These are phyloP conservation scores for Agrotis ipsilon DNA, from an alignment of 2,888 invertebrate species.

Conservation along the genomic window DNA sequence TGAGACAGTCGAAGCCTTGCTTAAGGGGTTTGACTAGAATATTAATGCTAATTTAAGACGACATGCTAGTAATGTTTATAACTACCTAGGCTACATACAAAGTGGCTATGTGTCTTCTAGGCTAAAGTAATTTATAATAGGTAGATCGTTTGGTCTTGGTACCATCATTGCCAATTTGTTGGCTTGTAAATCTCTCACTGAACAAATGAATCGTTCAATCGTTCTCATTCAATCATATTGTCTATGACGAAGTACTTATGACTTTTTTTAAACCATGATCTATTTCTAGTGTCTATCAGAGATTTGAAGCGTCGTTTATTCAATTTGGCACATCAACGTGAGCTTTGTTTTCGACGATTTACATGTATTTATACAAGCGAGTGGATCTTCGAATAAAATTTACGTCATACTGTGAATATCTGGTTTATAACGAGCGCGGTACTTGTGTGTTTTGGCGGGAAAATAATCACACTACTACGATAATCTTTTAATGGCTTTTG, in stretches of 20 bases:
- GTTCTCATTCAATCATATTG: conserved; percentile 37
- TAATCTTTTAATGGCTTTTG: conserved; percentile 9
- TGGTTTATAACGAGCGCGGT: conserved; percentile 34
- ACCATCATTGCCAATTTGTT: not conserved
- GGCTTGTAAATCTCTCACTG: conserved; percentile 5
- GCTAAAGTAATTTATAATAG: too few relatives aligned
- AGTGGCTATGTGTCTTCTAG: not conserved
- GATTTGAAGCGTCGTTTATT: conserved; percentile 33
- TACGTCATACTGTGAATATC: conserved; percentile 54
- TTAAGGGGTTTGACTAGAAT: conserved; percentile 32
- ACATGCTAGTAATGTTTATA: not conserved
- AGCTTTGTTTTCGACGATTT: conserved; percentile 59
- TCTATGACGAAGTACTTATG: conserved; percentile 43
- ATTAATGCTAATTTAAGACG: conserved; percentile 30
- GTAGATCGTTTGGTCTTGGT: not conserved
- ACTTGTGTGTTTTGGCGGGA: conserved; percentile 28
- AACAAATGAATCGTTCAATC: conserved; percentile 31
- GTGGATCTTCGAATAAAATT: conserved; percentile 57
- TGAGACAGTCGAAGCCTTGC: not conserved
- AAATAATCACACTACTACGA: conserved; percentile 6
- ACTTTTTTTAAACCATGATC: conserved; percentile 34
- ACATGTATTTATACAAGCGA: conserved; percentile 61
- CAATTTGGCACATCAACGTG: conserved; percentile 53
- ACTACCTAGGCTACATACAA: not conserved
- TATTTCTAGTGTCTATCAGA: conserved; percentile 34